These are phyloP conservation scores for Bombus picipes DNA, from an alignment of 1,140 invertebrate genomes.

Conservation along the genomic window DNA sequence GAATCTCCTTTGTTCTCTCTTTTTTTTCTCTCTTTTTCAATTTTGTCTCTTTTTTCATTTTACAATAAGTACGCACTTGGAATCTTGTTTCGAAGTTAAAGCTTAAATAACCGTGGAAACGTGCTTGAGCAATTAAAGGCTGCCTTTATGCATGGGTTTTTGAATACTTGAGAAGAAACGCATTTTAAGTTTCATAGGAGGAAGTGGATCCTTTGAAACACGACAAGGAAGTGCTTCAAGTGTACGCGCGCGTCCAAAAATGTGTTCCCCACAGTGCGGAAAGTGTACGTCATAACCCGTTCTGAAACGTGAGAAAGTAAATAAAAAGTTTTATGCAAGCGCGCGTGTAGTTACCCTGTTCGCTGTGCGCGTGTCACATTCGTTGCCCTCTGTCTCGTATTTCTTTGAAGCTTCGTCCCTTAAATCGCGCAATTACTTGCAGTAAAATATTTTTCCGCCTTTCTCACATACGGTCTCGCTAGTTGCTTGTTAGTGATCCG, in stretches of 20 bases:
- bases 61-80: no score
- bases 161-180: not conserved
- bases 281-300: no score
- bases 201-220: not conserved
- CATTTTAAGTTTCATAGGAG: not conserved
- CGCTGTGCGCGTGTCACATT: not conserved
- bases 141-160: not conserved
- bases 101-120: not conserved
- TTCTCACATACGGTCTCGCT: not conserved
- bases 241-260: not conserved
- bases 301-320: not conserved
- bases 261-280: not conserved
- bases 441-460: not conserved
- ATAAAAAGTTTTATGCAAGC: not conserved
- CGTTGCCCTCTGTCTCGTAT: not conserved
- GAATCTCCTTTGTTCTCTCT: no score
- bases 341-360: not conserved
- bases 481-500: not conserved
- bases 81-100: not conserved
- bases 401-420: not conserved
- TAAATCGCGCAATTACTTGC: not conserved
- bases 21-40: not conserved
- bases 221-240: not conserved
- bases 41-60: not conserved
- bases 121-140: not conserved